Evolutionary conservation across 1,140 invertebrate species (phyloP).

Genomic region (Manduca sexta): DNA sequence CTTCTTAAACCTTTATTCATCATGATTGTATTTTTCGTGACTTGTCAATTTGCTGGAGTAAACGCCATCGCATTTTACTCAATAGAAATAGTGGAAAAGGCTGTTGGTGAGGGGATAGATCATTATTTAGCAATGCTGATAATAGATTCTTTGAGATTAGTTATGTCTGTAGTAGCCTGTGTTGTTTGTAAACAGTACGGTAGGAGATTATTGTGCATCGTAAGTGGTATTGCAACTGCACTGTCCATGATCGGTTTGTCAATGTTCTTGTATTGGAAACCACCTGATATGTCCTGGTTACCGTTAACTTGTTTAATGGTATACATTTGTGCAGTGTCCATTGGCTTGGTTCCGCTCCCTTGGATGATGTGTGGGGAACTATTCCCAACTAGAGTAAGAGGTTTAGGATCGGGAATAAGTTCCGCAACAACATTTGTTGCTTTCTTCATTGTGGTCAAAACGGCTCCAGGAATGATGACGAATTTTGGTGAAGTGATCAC

Average conservation of each 20-base stretch:
- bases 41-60: constrained; percentile 77
- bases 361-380: constrained; percentile 82
- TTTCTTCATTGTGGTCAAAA: constrained; percentile 83
- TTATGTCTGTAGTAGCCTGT: constrained; percentile 75
- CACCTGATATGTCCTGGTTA: constrained; percentile 63
- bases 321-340: constrained; percentile 74
- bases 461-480: constrained; percentile 76
- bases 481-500: constrained; percentile 75
- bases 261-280: constrained; percentile 52
- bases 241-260: constrained; percentile 71
- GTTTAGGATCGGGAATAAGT: constrained; percentile 76
- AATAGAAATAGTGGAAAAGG: constrained; percentile 76
- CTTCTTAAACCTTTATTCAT: constrained; percentile 76
- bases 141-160: constrained; percentile 79
- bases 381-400: constrained; percentile 74
- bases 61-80: constrained; percentile 85
- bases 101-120: constrained; percentile 70
- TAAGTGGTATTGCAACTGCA: constrained; percentile 75
- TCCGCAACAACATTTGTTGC: constrained; percentile 78
- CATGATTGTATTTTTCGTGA: constrained; percentile 75
- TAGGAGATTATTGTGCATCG: constrained; percentile 73
- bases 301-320: constrained; percentile 70
- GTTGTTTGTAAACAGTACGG: constrained; percentile 75
- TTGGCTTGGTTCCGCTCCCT: constrained; percentile 78
- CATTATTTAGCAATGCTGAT: constrained; percentile 77